A percentile compares a stretch with the other conserved stretches of the same genome.
These are phyloP conservation scores for Dipodomys ordii DNA, from an alignment of 2,113 vertebrate genomes.

Conservation along the genomic window DNA sequence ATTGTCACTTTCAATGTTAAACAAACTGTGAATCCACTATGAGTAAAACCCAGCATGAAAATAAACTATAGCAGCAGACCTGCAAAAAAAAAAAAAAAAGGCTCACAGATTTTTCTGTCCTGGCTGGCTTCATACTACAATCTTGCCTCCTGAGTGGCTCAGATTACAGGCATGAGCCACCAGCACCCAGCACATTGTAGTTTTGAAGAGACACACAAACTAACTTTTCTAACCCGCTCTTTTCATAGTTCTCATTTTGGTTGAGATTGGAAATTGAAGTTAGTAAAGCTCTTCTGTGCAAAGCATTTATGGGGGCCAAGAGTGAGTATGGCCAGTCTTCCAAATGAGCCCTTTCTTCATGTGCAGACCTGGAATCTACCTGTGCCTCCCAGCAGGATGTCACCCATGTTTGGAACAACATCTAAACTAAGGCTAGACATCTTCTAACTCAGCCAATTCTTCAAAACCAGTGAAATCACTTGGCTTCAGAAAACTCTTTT, in stretches of 20 bases:
- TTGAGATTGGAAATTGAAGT: background rate
- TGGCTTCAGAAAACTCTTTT: conserved; percentile 43
- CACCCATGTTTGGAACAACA: background rate
- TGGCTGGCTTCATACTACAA: too few species aligned
- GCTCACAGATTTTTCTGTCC: too few species aligned
- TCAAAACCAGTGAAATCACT: conserved; percentile 9
- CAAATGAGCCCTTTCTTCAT: background rate
- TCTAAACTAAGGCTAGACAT: background rate
- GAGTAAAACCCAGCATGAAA: background rate
- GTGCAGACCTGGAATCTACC: too few species aligned
- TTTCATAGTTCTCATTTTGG: conserved; percentile 24
- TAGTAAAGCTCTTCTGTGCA: background rate
- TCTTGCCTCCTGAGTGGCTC: too few species aligned
- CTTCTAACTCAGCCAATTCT: background rate
- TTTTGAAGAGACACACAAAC: background rate
- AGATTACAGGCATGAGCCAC: too few species aligned
- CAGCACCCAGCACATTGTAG: too few species aligned
- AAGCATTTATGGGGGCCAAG: background rate
- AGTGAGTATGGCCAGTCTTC: background rate
- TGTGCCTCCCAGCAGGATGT: background rate
- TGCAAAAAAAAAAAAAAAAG: background rate
- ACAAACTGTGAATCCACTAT: background rate
- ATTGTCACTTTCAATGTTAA: background rate
- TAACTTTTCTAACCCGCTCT: background rate
- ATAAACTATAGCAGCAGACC: background rate